Evolutionary conservation across 2,113 vertebrate species (phyloP), one percentile per base, ranked within the genome.

Genomic region (Neodon shergylaensis): DNA sequence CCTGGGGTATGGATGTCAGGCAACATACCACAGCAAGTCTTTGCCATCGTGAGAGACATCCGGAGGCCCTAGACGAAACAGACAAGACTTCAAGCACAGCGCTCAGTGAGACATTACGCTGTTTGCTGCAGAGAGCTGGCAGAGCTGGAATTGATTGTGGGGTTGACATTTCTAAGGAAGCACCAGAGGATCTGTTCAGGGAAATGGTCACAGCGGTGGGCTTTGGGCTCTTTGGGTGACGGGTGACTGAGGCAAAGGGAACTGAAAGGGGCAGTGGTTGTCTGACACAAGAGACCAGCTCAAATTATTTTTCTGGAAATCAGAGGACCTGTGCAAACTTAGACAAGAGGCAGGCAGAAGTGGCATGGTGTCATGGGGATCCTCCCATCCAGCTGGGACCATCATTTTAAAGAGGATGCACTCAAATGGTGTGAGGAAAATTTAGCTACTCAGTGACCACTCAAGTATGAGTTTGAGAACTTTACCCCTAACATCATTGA

Each of bases 221-320:
- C 42, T 90, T 44, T 24, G 28, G 68, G 31, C 49, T 73, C 54
- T 44, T 28, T 31, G n/a, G 58, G 68, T 7, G 61, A 79, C 14
- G 47, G 73, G 22, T 33, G 44, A 76, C 79, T 19, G 0, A 66
- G 91, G 81, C 88, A 85, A 78, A 66, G 47, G 91, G 97, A 95
- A 95, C 72, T 66, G 78, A 77, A 82, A 95, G 93, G 76, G 72
- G 73, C 68, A 79, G 94, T 39, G 93, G 95, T 73, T 86, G 7
- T 49, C 7, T n/a, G 21, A 79, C 68, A 54, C 21, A 83, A 49
- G 13, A 49, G 31, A 13, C 7, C 3, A 11, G 73, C 33, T 78
- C 0, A 1, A 76, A 16, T 61, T 31, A 11, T 36, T 76, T 72
- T 70, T 77, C 77, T 83, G 88, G 65, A 95, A 85, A 44, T 47